Evolutionary conservation across 2,888 invertebrate species (phyloP).

Genomic region (Gari tellinella): DNA sequence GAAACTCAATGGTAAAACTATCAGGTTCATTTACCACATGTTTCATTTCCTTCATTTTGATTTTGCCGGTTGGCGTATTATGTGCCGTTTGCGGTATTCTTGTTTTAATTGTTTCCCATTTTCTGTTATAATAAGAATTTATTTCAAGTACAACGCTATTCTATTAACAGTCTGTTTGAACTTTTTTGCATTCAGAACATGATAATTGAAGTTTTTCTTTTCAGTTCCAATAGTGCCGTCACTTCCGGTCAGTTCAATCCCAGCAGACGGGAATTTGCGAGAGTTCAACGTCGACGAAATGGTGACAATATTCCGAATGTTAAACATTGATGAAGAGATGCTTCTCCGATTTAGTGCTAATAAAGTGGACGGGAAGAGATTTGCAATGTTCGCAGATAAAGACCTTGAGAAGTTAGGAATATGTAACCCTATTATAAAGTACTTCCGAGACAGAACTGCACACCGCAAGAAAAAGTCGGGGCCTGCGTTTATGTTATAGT

Average conservation of each 20-base stretch:
- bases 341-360: constrained; percentile 62
- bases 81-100: too few species aligned
- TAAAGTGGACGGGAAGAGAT: constrained; percentile 79
- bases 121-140: too few species aligned
- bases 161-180: too few species aligned
- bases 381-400: constrained; percentile 73
- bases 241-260: constrained; percentile 62
- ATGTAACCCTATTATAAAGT: constrained; percentile 65
- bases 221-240: constrained; percentile 44
- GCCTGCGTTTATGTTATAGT: constrained; percentile 51
- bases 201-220: neutral
- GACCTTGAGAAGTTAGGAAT: constrained; percentile 74
- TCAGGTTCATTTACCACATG: too few species aligned
- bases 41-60: too few species aligned
- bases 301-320: constrained; percentile 72
- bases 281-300: constrained; percentile 72
- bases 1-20: too few species aligned
- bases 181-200: too few species aligned
- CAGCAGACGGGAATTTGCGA: constrained; percentile 77
- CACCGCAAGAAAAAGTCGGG: constrained; percentile 7
- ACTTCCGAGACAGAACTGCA: constrained; percentile 64
- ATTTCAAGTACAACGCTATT: too few species aligned
- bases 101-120: too few species aligned
- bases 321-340: constrained; percentile 69
- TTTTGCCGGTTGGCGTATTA: too few species aligned